A percentile compares a stretch with the other conserved stretches of the same genome.
These are phyloP conservation scores for Boleophthalmus pectinirostris DNA, from an alignment of 2,113 vertebrate species.

Conservation along the genomic window DNA sequence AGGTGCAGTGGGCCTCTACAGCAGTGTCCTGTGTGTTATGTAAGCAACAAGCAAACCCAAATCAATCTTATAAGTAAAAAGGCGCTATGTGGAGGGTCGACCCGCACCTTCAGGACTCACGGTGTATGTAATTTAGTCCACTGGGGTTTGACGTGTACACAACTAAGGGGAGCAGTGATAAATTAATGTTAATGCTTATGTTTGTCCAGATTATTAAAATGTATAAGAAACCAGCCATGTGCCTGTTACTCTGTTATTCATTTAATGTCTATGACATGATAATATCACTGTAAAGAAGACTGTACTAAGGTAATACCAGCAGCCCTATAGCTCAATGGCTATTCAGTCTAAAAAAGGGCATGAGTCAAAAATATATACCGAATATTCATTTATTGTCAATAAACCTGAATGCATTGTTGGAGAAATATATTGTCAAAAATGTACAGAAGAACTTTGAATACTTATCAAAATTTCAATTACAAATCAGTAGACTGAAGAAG, in stretches of 20 bases:
- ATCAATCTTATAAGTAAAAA: conserved; percentile 22
- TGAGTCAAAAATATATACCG: no score
- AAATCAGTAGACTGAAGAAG: no score
- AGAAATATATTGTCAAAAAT: no score
- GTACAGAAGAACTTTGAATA: no score
- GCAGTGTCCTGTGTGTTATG: conserved; percentile 34
- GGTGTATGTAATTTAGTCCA: conserved; percentile 61
- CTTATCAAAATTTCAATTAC: no score
- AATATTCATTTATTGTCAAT: no score
- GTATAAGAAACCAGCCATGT: conserved; percentile 66
- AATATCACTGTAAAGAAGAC: no score
- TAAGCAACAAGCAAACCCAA: conserved; percentile 18
- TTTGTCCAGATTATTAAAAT: conserved; percentile 71
- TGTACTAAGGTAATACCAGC: no score
- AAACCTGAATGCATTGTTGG: no score
- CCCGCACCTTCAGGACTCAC: conserved; percentile 50
- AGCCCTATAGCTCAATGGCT: no score
- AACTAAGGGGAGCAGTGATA: conserved; percentile 52
- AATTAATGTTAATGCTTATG: conserved; percentile 72
- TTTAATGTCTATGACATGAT: neutral
- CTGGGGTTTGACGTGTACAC: conserved; percentile 45
- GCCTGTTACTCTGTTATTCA: conserved; percentile 17
- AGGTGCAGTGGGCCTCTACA: conserved; percentile 56
- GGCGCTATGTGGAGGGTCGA: conserved; percentile 47
- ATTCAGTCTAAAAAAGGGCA: no score